Evolutionary conservation across 2,888 invertebrate genomes (phyloP), one percentile per base, ranked within the genome.

Genomic region (Holacanthella duospinosa): DNA sequence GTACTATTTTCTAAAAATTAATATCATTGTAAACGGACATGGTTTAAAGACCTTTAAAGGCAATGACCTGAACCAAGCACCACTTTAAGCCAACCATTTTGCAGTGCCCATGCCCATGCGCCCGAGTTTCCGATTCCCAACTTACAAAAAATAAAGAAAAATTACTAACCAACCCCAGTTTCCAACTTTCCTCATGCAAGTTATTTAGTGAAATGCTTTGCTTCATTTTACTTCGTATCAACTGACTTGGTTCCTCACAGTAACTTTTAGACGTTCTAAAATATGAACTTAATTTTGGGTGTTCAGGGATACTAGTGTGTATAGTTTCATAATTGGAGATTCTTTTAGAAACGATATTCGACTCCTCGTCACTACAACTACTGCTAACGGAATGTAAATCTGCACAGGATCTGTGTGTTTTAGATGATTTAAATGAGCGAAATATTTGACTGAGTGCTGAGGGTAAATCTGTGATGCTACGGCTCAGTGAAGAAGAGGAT

Each of bases 391-490:
- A 58, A 24, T 60, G 57, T 53, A 71, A 63, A 60, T 71, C 71
- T 6, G 70, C 70, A 65, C 71, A 71, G 3, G 68, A 68, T 43
- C 68, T 69, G 36, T 36, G 36, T 36, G 16, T 36, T 24, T 67
- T 65, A 21, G 67, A 54, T 25, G 65, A 63, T 64, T 67, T 69
- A 65, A 67, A 66, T 4, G 67, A 62, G 12, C n/a, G 48, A 60
- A 72, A 72, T 29, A 72, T 72, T 64, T 72, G 67, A n/a, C 62
- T 66, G 1, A 72, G 64, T 48, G 66, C 69, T 2, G 71, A 70
- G 0, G 71, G 71, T 1, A 72, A 59, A 43, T 72, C 71, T 0
- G 71, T 64, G 25, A 68, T 65, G 48, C 67, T 66, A 29, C 64
- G 66, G 56, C 67, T 69, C 3, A 54, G 28, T 0, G 62, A 29